These are phyloP conservation scores for Homarus gammarus DNA, from an alignment of 2,888 invertebrate genomes.

Conservation along the genomic window DNA sequence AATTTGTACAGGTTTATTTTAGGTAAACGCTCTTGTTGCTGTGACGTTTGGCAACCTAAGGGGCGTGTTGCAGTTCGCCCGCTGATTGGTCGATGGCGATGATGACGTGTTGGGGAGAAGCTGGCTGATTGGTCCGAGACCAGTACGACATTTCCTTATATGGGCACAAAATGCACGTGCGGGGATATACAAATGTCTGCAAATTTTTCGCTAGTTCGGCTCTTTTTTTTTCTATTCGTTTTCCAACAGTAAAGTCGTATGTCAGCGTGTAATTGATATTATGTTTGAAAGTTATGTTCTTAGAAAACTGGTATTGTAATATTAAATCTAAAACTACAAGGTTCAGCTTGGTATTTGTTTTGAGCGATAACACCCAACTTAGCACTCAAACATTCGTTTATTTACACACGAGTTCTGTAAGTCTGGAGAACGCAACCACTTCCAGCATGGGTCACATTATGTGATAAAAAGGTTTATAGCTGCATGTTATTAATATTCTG, in stretches of 20 bases:
- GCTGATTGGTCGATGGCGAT: conserved; percentile 31
- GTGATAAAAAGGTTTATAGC: too few relatives aligned
- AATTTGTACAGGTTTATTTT: neutral
- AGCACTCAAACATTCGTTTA: neutral
- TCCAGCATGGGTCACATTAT: neutral
- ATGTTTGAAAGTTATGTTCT: neutral
- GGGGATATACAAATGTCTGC: neutral
- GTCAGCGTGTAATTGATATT: neutral
- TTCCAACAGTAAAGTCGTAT: neutral
- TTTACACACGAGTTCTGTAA: neutral
- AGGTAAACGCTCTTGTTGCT: neutral
- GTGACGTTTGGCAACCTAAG: conserved; percentile 46
- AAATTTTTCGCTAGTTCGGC: conserved; percentile 1
- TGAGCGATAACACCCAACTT: neutral
- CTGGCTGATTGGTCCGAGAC: conserved; percentile 22
- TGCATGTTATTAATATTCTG: too few relatives aligned
- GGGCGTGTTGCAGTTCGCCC: conserved; percentile 28
- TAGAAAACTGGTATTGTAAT: neutral
- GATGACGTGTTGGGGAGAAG: conserved; percentile 19
- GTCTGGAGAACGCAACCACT: neutral
- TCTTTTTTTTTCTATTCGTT: conserved; percentile 1
- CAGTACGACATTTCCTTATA: conserved; percentile 53
- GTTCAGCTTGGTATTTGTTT: neutral
- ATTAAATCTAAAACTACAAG: neutral
- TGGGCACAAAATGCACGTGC: conserved; percentile 57